Conservation (phyloP, 2,113 vertebrate species). For the Polyodon spathula region DNA sequence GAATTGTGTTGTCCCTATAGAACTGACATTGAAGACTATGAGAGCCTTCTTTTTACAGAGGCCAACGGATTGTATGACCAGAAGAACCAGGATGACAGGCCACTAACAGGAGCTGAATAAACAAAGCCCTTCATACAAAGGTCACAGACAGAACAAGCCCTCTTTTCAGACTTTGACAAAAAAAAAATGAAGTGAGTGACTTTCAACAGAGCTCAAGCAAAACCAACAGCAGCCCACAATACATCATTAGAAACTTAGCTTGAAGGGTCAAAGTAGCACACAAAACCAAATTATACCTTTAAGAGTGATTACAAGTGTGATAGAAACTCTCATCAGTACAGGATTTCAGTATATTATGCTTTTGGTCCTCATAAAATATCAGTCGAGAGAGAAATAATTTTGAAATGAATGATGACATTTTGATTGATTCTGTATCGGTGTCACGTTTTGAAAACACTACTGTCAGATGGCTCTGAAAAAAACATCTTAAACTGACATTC, state of each 20-base stretch:
- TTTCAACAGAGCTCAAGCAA: conserved; percentile 34
- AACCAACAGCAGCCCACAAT: conserved; percentile 18
- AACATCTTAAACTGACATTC: no score
- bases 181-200: conserved; percentile 37
- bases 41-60: conserved; percentile 35
- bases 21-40: conserved; percentile 30
- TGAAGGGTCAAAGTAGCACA: conserved; percentile 4
- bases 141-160: conserved; percentile 38
- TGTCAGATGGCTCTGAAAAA: no score
- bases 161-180: conserved; percentile 29
- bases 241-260: conserved; percentile 32
- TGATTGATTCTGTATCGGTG: no score
- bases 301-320: conserved; percentile 19
- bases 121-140: conserved; percentile 37
- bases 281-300: not conserved
- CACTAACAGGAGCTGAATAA: conserved; percentile 25
- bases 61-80: conserved; percentile 29
- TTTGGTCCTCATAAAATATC: no score
- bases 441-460: no score
- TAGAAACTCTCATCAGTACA: conserved; percentile 33
- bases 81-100: conserved; percentile 34
- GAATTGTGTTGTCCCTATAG: conserved; percentile 25
- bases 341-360: not conserved
- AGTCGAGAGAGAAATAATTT: no score
- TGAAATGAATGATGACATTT: no score